Base-by-base conservation (phyloP, 2,797 vertebrate genomes). In the Megaceryle alcyon region DNA sequence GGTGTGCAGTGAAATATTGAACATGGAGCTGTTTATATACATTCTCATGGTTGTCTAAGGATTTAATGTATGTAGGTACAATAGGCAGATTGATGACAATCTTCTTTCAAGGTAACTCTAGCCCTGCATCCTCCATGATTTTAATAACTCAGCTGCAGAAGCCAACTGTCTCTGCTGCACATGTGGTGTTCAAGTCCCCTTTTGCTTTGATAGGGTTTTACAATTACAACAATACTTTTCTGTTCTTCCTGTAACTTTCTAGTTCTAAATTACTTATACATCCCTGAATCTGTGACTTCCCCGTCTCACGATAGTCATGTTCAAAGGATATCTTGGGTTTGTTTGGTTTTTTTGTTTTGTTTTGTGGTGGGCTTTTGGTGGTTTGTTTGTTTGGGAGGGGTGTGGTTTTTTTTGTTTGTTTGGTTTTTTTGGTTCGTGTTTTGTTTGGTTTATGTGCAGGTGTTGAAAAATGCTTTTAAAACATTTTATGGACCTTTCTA, bases 221-320 rank as follows among this genome's bases (percentile, higher is more conserved):
- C 5, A 54, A 7, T 68, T 48, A 5, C 18, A 49, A 3, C 20
- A 14, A 18, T 1, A 0, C 1, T 54, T 82, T 63, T 12, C 8
- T 63, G 4, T 2, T 6, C 28, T 65, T 46, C 49, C 49, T 77
- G 39, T 37, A 61, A 20, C 20, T 39, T 63, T 63, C 48, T 69
- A 5, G 23, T 31, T 82, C 54, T 48, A 60, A 85, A 56, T 13
- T 53, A 5, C 22, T 54, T 29, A 2, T 61, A 60, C 6, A 6
- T 44, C 12, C 64, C 61, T 3, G 3, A 84, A 61, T 57, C 53
- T 31, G 44, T 10, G 22, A 31, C 28, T 65, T 83, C 9, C 3
- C 3, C 10, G 12, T 23, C 44, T 75, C 25, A 4, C 53, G 43
- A 11, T 9, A 66, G n/a, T 25, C 6, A 7, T 35, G 6, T 41